Evolutionary conservation across 2,888 invertebrate species (phyloP), one percentile per base, ranked within the genome.

Genomic region (Diarsia dahlii): DNA sequence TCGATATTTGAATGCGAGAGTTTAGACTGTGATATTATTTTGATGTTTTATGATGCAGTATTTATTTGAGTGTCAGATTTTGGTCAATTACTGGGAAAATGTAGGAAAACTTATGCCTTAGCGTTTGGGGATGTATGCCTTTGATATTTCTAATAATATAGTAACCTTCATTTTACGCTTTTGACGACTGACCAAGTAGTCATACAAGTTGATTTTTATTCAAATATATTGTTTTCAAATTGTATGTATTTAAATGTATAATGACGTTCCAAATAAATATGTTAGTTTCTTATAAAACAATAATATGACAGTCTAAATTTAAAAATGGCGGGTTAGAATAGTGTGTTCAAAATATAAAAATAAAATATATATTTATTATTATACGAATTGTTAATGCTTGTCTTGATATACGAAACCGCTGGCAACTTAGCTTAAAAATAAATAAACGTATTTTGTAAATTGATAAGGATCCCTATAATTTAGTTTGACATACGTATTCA

Each of bases 301-400:
- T 67, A 62, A 64, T 78, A 60, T 76, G 34, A 68, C 77, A 85
- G 63, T 74, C 20, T 10, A 15, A 72, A 63, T 58, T 56, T 23
- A 5, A 62, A 77, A 74, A 77, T 65, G 63, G 60, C 46, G 73
- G 79, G 60, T 78, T 76, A 86, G 83, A 54, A 84, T 86, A 84
- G 88, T 87, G 87, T 87, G 87, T 87, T 87, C 87, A 87, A 84
- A 84, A 81, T 74, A 87, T 79, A 81, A 78, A 85, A 81, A 80
- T 78, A 79, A 68, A 76, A 75, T 77, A 80, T 84, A 81, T 75
- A 78, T 80, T 76, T 39, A 39, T 39, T 39, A 39, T 76, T 82
- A 82, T 86, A 87, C 84, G 76, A 87, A 86, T 76, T 87, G 88
- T 87, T 87, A 81, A 81, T 50, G 87, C 87, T 87, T 87, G 76